phyloP scores from a whole-genome alignment of 1,140 invertebrate genomes.

The roundworm (Caenorhabditis elegans) region DNA sequence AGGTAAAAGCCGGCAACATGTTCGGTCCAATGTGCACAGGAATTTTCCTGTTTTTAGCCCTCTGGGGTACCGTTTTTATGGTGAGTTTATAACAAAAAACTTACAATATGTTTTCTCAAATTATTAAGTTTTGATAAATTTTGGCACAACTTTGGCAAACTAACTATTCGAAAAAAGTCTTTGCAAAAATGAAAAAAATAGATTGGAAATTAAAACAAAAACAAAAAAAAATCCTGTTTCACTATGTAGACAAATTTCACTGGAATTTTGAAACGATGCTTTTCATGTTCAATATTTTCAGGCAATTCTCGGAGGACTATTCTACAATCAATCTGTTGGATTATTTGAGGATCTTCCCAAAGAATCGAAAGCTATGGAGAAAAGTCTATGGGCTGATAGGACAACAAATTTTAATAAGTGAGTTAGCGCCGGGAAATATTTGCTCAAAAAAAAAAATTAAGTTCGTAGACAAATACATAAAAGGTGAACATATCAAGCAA shows the following conservation, averaged over 20 bases:
- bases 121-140: background rate
- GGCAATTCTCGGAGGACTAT: conserved; percentile 54
- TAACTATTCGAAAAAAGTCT: too few relatives aligned
- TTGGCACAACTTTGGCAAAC: too few relatives aligned
- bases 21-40: conserved; percentile 43
- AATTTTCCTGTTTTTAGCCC: conserved; percentile 48
- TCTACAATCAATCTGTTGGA: conserved; percentile 59
- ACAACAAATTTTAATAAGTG: background rate
- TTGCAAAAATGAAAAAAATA: too few relatives aligned
- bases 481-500: too few relatives aligned
- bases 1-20: background rate
- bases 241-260: too few relatives aligned
- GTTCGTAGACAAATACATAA: too few relatives aligned
- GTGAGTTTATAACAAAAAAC: conserved; percentile 43
- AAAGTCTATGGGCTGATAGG: background rate
- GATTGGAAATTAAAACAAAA: background rate
- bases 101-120: background rate
- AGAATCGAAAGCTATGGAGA: background rate
- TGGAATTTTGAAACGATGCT: too few relatives aligned
- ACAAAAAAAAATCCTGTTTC: too few relatives aligned
- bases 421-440: background rate
- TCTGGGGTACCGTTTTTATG: conserved; percentile 57
- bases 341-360: conserved; percentile 56
- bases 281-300: too few relatives aligned
- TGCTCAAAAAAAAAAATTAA: too few relatives aligned